These are phyloP conservation scores for Cyanoramphus novaezelandiae DNA, from an alignment of 2,113 vertebrate species.

Conservation along the genomic window DNA sequence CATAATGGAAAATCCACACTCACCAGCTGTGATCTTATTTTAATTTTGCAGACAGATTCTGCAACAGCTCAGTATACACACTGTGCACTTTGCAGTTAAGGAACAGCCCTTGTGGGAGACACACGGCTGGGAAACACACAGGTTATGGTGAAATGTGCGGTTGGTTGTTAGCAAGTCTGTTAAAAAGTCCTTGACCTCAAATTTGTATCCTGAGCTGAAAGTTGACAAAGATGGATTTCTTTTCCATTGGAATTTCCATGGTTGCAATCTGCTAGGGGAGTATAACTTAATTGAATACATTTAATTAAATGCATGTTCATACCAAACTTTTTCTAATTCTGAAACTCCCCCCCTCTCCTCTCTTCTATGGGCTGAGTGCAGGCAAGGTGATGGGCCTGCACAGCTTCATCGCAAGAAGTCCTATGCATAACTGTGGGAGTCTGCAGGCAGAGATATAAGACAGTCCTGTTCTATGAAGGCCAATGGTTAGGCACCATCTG, in stretches of 20 bases:
- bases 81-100: neutral
- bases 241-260: neutral
- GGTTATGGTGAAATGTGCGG: neutral
- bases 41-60: neutral
- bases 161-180: neutral
- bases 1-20: neutral
- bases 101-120: neutral
- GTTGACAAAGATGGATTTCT: neutral
- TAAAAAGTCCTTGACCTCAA: neutral
- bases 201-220: neutral
- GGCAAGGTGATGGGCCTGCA: neutral
- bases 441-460: neutral
- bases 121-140: neutral
- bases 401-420: neutral
- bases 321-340: neutral
- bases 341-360: neutral
- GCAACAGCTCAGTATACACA: accelerated
- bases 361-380: neutral
- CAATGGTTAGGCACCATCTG: accelerated
- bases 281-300: neutral
- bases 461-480: neutral
- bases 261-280: neutral
- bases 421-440: accelerated
- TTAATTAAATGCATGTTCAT: neutral
- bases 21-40: neutral